Percentiles rank a stretch among this genome's conserved stretches.
These are phyloP conservation scores for Beroe ovata DNA, from an alignment of 37 sponge, comb jelly and placozoan genomes.

Conservation along the genomic window DNA sequence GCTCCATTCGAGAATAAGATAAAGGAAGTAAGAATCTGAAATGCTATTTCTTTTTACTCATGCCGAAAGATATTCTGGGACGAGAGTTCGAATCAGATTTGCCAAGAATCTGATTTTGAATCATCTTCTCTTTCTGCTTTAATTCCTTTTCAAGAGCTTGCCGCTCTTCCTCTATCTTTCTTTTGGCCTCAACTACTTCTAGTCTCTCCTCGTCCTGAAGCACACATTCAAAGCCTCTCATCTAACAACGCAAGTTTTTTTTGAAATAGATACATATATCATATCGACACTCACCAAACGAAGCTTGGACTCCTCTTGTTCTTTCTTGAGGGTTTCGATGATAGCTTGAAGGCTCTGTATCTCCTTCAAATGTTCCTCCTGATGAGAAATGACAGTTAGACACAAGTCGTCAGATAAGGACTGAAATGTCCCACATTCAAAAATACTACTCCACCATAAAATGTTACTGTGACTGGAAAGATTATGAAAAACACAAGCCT, in stretches of 20 bases:
- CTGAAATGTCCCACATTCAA: no score
- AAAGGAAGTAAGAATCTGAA: no score
- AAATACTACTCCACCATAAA: no score
- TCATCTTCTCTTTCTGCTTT: conserved; percentile 54
- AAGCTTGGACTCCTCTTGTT: conserved; percentile 61
- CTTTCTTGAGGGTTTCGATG: conserved; percentile 31
- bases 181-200: conserved; percentile 51
- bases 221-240: no score
- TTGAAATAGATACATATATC: no score
- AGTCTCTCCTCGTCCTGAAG: conserved; percentile 56
- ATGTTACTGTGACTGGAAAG: no score
- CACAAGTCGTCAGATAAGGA: no score
- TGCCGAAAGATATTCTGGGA: conserved; percentile 48
- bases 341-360: conserved; percentile 46
- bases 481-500: no score
- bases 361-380: conserved; percentile 64
- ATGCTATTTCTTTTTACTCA: conserved; percentile 24
- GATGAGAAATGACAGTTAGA: neutral
- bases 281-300: conserved; percentile 40
- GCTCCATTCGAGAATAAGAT: neutral
- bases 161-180: conserved; percentile 33
- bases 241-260: no score
- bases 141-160: conserved; percentile 59
- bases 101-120: conserved; percentile 56
- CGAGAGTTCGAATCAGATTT: conserved; percentile 46